These are phyloP conservation scores for Spicauda simplicius DNA, from an alignment of 2,888 invertebrate species.

Conservation along the genomic window DNA sequence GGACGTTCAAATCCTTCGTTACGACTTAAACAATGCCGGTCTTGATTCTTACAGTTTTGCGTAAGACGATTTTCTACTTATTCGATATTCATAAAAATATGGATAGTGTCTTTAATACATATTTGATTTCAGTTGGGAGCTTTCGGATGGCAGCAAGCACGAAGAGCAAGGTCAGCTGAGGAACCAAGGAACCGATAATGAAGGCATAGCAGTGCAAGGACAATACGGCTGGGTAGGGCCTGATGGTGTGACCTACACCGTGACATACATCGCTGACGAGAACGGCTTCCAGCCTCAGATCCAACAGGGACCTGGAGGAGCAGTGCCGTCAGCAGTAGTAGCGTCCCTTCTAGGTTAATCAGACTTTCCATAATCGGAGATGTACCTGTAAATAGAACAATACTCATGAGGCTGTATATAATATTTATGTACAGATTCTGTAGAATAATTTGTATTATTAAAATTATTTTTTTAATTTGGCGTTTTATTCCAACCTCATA, in stretches of 20 bases:
- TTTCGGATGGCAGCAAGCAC: conserved; percentile 84
- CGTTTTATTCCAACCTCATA: not conserved
- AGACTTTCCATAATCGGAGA: conserved; percentile 29
- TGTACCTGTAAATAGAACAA: conserved; percentile 45
- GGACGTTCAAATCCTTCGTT: conserved; percentile 86
- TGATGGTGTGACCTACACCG: conserved; percentile 84
- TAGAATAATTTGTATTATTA: conserved; percentile 43
- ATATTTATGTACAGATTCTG: conserved; percentile 74
- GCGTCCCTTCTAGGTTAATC: conserved; percentile 68
- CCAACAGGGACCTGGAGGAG: conserved; percentile 71
- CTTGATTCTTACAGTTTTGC: conserved; percentile 84
- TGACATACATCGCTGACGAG: conserved; percentile 85
- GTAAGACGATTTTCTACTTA: conserved; percentile 62
- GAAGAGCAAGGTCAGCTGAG: conserved; percentile 84
- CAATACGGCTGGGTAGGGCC: conserved; percentile 83
- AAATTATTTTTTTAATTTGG: conserved; percentile 10
- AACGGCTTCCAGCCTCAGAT: conserved; percentile 79
- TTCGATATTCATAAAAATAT: not conserved
- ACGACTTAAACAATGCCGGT: conserved; percentile 86
- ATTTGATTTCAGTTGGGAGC: conserved; percentile 71
- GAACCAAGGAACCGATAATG: conserved; percentile 84
- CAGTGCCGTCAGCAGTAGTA: conserved; percentile 65
- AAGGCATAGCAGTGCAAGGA: conserved; percentile 83
- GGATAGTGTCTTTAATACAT: not conserved
- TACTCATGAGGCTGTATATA: conserved; percentile 65